Base-by-base conservation (phyloP, 2,888 invertebrate species). In the Drosophila paranaensis region DNA sequence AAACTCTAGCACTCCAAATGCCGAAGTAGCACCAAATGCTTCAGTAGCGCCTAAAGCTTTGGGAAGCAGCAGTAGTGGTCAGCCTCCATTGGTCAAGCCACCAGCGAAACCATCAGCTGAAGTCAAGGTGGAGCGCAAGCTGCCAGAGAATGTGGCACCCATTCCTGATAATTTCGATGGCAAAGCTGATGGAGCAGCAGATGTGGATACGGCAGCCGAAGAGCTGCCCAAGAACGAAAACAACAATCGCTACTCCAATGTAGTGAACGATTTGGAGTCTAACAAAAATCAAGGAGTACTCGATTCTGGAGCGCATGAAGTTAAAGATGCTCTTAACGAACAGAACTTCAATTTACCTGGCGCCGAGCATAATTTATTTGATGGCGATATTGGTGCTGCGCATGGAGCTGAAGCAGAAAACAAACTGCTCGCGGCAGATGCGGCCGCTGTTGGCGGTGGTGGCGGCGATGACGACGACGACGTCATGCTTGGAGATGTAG, bases 271-370 rank as follows among this genome's bases (percentile, higher is more conserved):
- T 13, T 39, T 87, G 60, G 89, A 87, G 64, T 69, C 73, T 46
- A 77, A 85, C 69, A 84, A 78, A 56, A 85, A 81, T 14, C 51
- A 65, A 8, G 89, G 86, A 0, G 65, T 40, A 43, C 89, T 90
- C 45, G 93, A 93, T 58, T 93, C 92, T 14, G 93, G 91, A 3
- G 93, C 92, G 2, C 92, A 92, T 66, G 93, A 93, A 74, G 89
- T 92, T 1, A 93, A 92, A 60, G 92, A 93, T 65, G 90, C 91
- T 37, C 80, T 91, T 48, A 91, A 91, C 27, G 92, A 91, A 48
- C 92, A 90, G 16, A 92, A 91, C 68, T 82, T 91, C 4, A 92
- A 92, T 74, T 82, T 92, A 33, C 91, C 92, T 0, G 90, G 89
- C 5, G 92, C 90, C 27, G 91, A 91, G 46, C 77, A 79, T 27